These are phyloP conservation scores for Fragum fragum DNA, from an alignment of 2,888 invertebrate species.

Conservation along the genomic window DNA sequence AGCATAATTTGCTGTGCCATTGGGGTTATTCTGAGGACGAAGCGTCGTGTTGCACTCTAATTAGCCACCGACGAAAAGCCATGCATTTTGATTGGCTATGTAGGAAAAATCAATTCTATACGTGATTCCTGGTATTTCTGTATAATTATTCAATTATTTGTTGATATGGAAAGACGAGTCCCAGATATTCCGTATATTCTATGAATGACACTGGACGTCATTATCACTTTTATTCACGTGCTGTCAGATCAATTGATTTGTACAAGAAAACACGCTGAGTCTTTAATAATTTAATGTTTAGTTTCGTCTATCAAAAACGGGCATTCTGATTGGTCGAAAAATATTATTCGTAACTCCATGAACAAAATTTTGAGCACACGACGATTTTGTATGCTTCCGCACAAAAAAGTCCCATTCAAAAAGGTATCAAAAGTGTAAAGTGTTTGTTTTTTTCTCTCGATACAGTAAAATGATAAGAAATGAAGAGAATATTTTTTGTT, in stretches of 20 bases:
- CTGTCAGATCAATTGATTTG: background rate
- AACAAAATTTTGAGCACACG: too few species aligned
- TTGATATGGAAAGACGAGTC: background rate
- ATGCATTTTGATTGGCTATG: constrained; percentile 8
- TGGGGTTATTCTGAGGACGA: background rate
- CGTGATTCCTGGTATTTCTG: background rate
- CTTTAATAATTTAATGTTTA: too few species aligned
- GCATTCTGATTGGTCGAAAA: too few species aligned
- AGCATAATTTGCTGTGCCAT: background rate
- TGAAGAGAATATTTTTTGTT: too few species aligned
- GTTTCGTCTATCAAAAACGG: too few species aligned
- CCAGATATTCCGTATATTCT: background rate
- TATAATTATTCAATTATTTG: constrained; percentile 16
- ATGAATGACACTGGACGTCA: background rate
- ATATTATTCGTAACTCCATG: too few species aligned
- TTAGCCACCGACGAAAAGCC: background rate
- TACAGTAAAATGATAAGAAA: too few species aligned
- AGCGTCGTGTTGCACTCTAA: constrained; percentile 8
- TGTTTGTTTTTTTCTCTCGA: too few species aligned
- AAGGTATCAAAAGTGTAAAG: too few species aligned
- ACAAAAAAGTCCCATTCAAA: too few species aligned
- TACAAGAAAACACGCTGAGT: background rate
- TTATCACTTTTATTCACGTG: constrained; percentile 1
- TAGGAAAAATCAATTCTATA: constrained; percentile 2
- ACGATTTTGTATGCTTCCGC: too few species aligned